Percentiles rank a stretch among this genome's conserved stretches.
Conservation (phyloP, 2,113 vertebrate genomes). For the Oryzias curvinotus region DNA sequence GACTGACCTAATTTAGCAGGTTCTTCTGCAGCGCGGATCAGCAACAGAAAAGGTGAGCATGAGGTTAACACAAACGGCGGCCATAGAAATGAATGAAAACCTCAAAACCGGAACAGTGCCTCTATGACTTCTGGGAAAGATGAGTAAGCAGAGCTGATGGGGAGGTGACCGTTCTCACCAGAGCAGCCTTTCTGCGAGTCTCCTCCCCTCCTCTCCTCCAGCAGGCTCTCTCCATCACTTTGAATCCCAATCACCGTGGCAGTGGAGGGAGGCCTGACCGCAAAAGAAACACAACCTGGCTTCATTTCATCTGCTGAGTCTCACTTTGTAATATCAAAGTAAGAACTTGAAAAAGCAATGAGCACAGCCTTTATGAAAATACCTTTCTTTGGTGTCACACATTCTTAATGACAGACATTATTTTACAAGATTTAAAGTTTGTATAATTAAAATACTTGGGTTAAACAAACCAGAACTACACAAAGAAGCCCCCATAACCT, state of each 20-base stretch:
- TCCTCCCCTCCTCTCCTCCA: conserved; percentile 89
- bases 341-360: too few species aligned
- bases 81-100: conserved; percentile 3
- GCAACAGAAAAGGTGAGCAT: too few species aligned
- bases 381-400: too few species aligned
- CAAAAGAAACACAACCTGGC: conserved; percentile 29
- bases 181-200: conserved; percentile 85
- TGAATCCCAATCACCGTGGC: conserved; percentile 88
- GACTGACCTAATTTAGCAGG: not conserved
- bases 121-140: conserved; percentile 16
- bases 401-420: too few species aligned
- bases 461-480: too few species aligned
- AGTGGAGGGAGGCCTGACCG: conserved; percentile 89
- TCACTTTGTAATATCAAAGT: not conserved
- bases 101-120: not conserved
- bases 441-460: too few species aligned
- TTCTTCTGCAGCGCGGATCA: not conserved
- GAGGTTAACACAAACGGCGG: too few species aligned
- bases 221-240: conserved; percentile 86
- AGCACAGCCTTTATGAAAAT: too few species aligned
- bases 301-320: not conserved
- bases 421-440: too few species aligned
- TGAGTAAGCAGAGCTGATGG: conserved; percentile 32
- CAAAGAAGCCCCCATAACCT: too few species aligned
- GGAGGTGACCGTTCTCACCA: conserved; percentile 70